phyloP scores from a whole-genome alignment of 2,797 vertebrate genomes.

The Myoxocephalus aenaeus region DNA sequence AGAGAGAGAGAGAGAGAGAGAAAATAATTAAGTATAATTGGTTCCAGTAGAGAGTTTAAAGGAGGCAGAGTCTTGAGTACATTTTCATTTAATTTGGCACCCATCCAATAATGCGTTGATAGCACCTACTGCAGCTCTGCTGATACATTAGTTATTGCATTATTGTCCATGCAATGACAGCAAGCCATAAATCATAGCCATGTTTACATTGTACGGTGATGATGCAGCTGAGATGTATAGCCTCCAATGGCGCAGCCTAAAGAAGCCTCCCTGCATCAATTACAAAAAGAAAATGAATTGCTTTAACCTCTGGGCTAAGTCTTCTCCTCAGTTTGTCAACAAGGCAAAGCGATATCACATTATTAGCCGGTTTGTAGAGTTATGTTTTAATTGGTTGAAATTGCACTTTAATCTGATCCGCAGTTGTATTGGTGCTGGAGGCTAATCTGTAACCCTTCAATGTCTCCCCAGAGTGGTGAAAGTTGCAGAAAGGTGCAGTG shows the following conservation, averaged over 20 bases:
- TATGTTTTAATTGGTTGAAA: conserved; percentile 54
- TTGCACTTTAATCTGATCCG: conserved; percentile 50
- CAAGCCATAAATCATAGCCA: conserved; percentile 45
- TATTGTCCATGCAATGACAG: conserved; percentile 44
- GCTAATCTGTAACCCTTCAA: conserved; percentile 41
- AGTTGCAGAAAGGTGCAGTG: conserved; percentile 20
- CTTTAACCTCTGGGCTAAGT: conserved; percentile 41
- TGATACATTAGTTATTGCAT: conserved; percentile 51
- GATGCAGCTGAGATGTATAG: conserved; percentile 38
- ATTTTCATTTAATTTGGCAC: conserved; percentile 34
- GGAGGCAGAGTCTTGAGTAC: background rate
- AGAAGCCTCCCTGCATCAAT: conserved; percentile 38
- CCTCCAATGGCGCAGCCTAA: conserved; percentile 13
- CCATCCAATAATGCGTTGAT: conserved; percentile 28
- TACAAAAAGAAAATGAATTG: conserved; percentile 56
- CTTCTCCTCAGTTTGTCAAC: conserved; percentile 45
- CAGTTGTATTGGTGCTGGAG: conserved; percentile 35
- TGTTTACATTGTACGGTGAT: conserved; percentile 57
- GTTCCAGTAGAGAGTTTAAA: background rate
- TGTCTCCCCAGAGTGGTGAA: conserved; percentile 31
- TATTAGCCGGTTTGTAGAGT: conserved; percentile 23
- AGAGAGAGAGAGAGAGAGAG: background rate
- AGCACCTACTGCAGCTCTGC: conserved; percentile 20
- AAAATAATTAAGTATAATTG: conserved; percentile 9
- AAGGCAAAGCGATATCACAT: conserved; percentile 23